These are phyloP conservation scores for Ceratoteleas bidentatus DNA, from an alignment of 1,140 invertebrate genomes.

Conservation along the genomic window DNA sequence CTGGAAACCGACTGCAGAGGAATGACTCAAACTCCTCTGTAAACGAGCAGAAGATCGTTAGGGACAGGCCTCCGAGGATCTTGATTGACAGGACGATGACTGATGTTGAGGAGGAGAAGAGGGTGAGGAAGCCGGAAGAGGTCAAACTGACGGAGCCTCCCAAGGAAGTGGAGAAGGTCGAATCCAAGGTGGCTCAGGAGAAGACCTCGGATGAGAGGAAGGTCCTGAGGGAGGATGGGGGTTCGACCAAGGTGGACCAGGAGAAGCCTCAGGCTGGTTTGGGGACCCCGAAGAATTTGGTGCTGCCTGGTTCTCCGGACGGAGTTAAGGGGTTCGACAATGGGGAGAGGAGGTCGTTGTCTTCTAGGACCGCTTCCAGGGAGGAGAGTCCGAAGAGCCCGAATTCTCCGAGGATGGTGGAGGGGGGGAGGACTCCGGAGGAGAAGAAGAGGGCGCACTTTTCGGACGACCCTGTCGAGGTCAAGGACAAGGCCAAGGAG, in stretches of 20 bases:
- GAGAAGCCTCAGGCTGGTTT: conserved; percentile 35
- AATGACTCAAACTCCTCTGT: conserved; percentile 58
- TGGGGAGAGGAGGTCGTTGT: conserved; percentile 70
- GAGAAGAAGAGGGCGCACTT: conserved; percentile 71
- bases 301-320: conserved; percentile 44
- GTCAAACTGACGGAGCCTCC: not conserved
- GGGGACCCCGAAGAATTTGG: conserved; percentile 26
- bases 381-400: conserved; percentile 51
- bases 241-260: conserved; percentile 4
- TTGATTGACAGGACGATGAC: conserved; percentile 70
- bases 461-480: conserved; percentile 46
- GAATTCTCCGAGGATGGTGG: conserved; percentile 10
- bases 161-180: conserved; percentile 10
- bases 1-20: conserved; percentile 35
- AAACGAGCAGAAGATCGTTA: conserved; percentile 30
- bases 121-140: not conserved
- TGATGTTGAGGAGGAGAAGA: conserved; percentile 59
- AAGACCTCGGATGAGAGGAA: conserved; percentile 13
- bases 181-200: conserved; percentile 6
- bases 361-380: conserved; percentile 49
- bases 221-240: not conserved
- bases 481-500: conserved; percentile 30
- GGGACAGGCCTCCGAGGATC: conserved; percentile 54
- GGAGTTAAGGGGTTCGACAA: conserved; percentile 73
- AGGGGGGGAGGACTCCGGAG: conserved; percentile 40